These are phyloP conservation scores for Drosophila pseudotalamancana DNA, from an alignment of 2,888 invertebrate species.

Conservation along the genomic window DNA sequence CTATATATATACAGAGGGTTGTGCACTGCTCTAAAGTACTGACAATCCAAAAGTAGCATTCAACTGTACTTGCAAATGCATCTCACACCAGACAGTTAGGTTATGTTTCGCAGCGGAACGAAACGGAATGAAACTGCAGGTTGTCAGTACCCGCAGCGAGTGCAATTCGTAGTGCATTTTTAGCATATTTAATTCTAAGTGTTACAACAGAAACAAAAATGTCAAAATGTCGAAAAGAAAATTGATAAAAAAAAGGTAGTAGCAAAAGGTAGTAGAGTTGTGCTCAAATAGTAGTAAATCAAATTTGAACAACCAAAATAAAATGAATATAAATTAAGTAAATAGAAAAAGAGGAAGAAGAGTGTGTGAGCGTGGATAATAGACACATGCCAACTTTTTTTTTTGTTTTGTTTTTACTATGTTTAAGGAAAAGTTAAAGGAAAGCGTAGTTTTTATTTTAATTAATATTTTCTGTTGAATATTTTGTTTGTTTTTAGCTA, in stretches of 20 bases:
- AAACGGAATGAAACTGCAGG: not conserved
- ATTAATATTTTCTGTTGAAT: not conserved
- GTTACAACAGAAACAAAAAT: not conserved
- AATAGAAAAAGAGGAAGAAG: not conserved
- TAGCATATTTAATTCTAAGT: constrained; percentile 22
- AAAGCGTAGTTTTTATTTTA: constrained; percentile 10
- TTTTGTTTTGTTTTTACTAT: not conserved
- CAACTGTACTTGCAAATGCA: not conserved
- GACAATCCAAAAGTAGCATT: constrained; percentile 3
- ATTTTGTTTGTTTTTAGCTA: constrained; percentile 1
- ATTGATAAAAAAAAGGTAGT: not conserved
- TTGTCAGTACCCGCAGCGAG: constrained; percentile 13
- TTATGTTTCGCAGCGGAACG: not conserved
- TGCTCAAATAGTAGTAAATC: constrained; percentile 12
- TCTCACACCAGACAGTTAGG: not conserved
- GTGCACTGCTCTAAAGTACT: constrained; percentile 16
- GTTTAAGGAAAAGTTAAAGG: not conserved
- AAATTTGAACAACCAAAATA: constrained; percentile 2
- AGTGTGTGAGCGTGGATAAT: not conserved
- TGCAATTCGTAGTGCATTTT: constrained; percentile 15
- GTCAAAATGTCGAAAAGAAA: not conserved
- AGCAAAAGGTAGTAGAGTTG: constrained; percentile 8
- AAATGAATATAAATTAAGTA: not conserved
- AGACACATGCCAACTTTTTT: constrained; percentile 37
- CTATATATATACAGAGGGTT: constrained; percentile 1